phyloP scores from a whole-genome alignment of 2,888 invertebrate genomes.

The Hemithea aestivaria region DNA sequence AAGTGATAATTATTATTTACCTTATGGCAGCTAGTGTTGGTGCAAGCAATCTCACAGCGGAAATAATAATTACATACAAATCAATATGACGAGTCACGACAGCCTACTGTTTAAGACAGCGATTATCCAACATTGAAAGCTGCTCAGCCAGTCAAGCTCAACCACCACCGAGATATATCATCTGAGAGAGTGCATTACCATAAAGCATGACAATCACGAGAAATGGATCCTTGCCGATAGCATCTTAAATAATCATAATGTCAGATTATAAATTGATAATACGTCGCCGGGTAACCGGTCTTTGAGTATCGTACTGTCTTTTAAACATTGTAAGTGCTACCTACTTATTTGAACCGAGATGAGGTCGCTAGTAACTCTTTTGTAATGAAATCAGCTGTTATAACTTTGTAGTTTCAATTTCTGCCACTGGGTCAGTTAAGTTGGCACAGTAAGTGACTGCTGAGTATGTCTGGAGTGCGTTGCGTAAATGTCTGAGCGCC shows the following conservation, averaged over 20 bases:
- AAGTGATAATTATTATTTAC: no score
- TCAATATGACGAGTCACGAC: slow-evolving; percentile 8
- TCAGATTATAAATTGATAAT: slow-evolving; percentile 34
- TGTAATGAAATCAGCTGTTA: no score
- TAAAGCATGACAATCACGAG: slow-evolving; percentile 32
- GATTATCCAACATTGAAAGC: slow-evolving; percentile 19
- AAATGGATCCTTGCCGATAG: slow-evolving; percentile 46
- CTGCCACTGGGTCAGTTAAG: no score
- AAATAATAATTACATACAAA: slow-evolving; percentile 7
- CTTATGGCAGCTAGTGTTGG: no score
- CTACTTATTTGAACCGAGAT: no score
- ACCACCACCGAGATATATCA: slow-evolving; percentile 33
- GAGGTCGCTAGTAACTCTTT: no score
- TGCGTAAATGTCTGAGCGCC: slow-evolving; percentile 9
- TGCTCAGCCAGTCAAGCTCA: slow-evolving; percentile 11
- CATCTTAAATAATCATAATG: slow-evolving; percentile 38
- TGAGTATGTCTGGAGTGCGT: slow-evolving; percentile 8
- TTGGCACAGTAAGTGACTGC: no score
- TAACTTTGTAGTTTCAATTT: no score
- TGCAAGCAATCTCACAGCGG: neutral
- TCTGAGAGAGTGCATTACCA: slow-evolving; percentile 27
- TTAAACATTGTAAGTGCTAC: slow-evolving; percentile 9
- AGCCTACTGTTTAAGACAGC: slow-evolving; percentile 1
- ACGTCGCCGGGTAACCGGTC: slow-evolving; percentile 15
- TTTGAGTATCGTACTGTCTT: slow-evolving; percentile 8